Conservation (phyloP, 2,113 vertebrate genomes). For the Sebastes fasciatus region DNA sequence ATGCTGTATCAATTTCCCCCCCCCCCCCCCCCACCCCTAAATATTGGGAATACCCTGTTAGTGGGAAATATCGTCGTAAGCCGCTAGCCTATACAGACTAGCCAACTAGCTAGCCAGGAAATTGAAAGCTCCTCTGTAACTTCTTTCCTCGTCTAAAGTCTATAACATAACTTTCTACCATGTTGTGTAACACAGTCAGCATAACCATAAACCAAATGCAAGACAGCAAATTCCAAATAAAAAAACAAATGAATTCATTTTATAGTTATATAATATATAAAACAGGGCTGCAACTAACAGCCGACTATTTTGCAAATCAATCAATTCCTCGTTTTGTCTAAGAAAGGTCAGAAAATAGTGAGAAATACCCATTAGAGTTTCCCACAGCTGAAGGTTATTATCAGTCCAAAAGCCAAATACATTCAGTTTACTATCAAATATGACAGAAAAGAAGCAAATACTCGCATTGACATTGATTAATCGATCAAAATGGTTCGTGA, state of each 20-base stretch:
- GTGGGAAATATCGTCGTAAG: not conserved
- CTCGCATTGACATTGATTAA: not conserved
- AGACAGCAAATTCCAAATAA: not conserved
- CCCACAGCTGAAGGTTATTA: not conserved
- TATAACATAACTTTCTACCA: not conserved
- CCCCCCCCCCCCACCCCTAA: too few species aligned
- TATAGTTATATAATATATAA: not conserved
- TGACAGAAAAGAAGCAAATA: not conserved
- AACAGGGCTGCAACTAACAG: not conserved
- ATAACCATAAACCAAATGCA: not conserved
- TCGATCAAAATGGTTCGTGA: not conserved
- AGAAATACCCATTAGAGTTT: not conserved
- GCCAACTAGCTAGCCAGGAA: not conserved
- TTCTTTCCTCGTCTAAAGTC: not conserved
- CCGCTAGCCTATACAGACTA: not conserved
- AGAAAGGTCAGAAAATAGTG: not conserved
- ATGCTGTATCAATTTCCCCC: too few species aligned
- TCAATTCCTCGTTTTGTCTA: not conserved
- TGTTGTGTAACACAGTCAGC: not conserved
- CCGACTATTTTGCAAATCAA: not conserved
- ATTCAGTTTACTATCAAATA: not conserved
- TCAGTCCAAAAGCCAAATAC: not conserved
- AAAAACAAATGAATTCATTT: not conserved
- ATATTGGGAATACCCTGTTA: not conserved
- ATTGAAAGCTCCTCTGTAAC: not conserved